A percentile compares a stretch with the other conserved stretches of the same genome.
Conservation (phyloP, 2,113 vertebrate genomes). For the Plecotus auritus region DNA sequence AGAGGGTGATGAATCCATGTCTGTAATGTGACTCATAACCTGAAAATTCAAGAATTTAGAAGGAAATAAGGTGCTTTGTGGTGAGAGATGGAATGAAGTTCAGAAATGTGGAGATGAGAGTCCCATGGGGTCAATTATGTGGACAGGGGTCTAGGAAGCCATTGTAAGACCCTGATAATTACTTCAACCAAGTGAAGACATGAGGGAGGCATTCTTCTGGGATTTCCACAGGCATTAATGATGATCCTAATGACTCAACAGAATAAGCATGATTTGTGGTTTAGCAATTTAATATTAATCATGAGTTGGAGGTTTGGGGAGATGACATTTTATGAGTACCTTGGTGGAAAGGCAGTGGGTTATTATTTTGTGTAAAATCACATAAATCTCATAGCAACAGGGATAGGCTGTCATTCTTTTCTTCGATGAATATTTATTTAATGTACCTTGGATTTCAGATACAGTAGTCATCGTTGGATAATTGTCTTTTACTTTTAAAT, state of each 20-base stretch:
- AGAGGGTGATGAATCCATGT: not conserved
- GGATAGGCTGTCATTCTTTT: not conserved
- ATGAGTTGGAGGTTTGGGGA: not conserved
- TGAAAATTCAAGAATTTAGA: not conserved
- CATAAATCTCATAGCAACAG: not conserved
- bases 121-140: not conserved
- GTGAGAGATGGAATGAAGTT: not conserved
- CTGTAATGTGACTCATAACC: not conserved
- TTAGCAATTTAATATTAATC: not conserved
- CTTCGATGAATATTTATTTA: not conserved
- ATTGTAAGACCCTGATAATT: not conserved
- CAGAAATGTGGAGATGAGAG: not conserved
- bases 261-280: not conserved
- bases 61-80: not conserved
- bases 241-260: not conserved
- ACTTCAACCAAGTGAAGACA: not conserved
- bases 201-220: not conserved
- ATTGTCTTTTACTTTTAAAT: conserved; percentile 24
- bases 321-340: not conserved
- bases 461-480: not conserved
- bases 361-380: not conserved
- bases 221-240: not conserved
- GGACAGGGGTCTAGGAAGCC: not conserved
- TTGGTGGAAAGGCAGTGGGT: fast-evolving
- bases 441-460: not conserved